These are phyloP conservation scores for Aplochiton taeniatus DNA, from an alignment of 2,797 vertebrate genomes.

Conservation along the genomic window DNA sequence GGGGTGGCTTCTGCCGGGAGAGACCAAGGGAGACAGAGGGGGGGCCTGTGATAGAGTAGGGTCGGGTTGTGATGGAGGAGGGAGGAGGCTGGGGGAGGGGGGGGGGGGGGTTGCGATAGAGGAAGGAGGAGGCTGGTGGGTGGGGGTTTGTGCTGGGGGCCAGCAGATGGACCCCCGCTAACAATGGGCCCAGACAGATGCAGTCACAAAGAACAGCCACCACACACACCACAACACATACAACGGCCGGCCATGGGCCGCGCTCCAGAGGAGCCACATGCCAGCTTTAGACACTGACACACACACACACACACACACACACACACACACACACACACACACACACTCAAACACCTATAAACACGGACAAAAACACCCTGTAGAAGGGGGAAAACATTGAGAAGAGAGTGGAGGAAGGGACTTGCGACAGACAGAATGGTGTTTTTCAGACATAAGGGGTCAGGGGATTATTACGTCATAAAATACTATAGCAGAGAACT, in stretches of 20 bases:
- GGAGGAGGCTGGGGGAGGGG: constrained; percentile 3
- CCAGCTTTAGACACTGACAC: constrained; percentile 14
- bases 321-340: too few relatives aligned
- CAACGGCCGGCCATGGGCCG: constrained; percentile 8
- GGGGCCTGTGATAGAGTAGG: constrained; percentile 5
- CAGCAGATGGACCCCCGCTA: constrained; percentile 75
- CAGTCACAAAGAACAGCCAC: constrained; percentile 66
- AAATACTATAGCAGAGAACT: neutral
- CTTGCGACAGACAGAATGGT: neutral
- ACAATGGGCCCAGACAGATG: constrained; percentile 73
- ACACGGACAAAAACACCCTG: constrained; percentile 14
- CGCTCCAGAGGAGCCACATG: constrained; percentile 11
- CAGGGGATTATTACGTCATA: neutral
- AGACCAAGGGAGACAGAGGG: constrained; percentile 11
- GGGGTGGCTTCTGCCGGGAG: neutral
- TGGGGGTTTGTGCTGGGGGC: constrained; percentile 43
- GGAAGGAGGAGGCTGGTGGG: constrained; percentile 1
- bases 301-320: neutral
- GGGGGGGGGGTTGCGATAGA: constrained; percentile 3
- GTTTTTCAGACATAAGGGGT: neutral
- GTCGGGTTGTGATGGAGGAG: too few relatives aligned
- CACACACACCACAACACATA: constrained; percentile 33
- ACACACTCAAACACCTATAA: too few relatives aligned
- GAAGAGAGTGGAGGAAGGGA: neutral
- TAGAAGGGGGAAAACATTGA: neutral